Evolutionary conservation across 2,113 vertebrate genomes (phyloP).

Genomic region (Pseudolaguvia tuberculata): DNA sequence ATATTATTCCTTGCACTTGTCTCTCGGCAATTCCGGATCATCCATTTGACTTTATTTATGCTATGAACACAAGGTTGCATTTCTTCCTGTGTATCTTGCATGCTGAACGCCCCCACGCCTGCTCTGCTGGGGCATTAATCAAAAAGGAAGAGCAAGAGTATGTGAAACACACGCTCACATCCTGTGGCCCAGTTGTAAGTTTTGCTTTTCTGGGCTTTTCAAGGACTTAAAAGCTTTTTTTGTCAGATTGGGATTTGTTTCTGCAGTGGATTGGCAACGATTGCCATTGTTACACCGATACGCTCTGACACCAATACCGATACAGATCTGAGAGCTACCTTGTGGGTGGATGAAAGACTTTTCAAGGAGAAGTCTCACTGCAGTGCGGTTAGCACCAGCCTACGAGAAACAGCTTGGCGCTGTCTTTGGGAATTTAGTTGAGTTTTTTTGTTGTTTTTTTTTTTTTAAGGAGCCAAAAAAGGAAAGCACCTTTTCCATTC

Average conservation of each 20-base stretch:
- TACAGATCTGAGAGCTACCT: constrained; percentile 12
- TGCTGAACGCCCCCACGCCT: background rate
- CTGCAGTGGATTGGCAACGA: background rate
- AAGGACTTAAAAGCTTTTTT: background rate
- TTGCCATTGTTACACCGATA: background rate
- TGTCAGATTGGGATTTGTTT: constrained; percentile 11
- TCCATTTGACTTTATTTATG: constrained; percentile 18
- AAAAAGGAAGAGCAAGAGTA: constrained; percentile 13
- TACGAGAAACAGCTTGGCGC: constrained; percentile 15
- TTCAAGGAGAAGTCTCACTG: constrained; percentile 20
- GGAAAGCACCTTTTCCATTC: background rate
- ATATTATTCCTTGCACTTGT: background rate
- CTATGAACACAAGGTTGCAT: constrained; percentile 6
- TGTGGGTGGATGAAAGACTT: constrained; percentile 31
- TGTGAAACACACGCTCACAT: background rate
- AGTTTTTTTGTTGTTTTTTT: background rate
- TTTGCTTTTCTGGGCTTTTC: background rate
- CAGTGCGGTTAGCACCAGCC: constrained; percentile 20
- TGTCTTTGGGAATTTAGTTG: constrained; percentile 21
- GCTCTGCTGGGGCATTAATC: constrained; percentile 12
- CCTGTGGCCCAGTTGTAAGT: background rate
- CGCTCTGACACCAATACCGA: background rate
- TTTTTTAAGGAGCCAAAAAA: too few species aligned
- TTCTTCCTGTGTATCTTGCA: background rate
- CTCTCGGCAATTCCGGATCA: background rate